These are phyloP conservation scores for Notodonta ziczac DNA, from an alignment of 2,888 invertebrate genomes.

Conservation along the genomic window DNA sequence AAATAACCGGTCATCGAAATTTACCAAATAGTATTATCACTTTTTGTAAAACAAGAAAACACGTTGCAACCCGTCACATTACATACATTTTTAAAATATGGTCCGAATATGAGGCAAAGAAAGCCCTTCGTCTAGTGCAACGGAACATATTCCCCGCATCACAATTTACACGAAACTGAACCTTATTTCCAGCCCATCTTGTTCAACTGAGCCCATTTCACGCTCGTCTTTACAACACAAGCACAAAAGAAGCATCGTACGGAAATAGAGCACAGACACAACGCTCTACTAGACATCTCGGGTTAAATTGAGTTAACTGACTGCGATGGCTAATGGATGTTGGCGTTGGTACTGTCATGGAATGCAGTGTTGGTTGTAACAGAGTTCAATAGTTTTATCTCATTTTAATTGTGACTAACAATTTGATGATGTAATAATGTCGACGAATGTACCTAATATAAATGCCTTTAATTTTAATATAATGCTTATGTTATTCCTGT, in stretches of 20 bases:
- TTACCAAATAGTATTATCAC: no score
- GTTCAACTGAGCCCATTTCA: background rate
- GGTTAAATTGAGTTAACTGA: conserved; percentile 38
- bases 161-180: background rate
- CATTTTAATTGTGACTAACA: background rate
- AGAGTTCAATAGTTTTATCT: background rate
- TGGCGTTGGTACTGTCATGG: conserved; percentile 20
- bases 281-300: conserved; percentile 15
- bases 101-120: no score
- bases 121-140: no score
- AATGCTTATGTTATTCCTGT: no score
- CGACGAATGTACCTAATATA: no score
- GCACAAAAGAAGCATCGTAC: background rate
- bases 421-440: no score
- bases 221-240: background rate
- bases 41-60: no score
- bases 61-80: no score
- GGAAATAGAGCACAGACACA: conserved; percentile 20
- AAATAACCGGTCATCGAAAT: no score
- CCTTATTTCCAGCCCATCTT: background rate
- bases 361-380: conserved; percentile 19
- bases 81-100: no score
- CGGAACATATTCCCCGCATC: background rate
- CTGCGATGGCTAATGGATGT: conserved; percentile 33
- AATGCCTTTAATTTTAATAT: no score